Evolutionary conservation across 2,797 vertebrate species (phyloP), one percentile per base, ranked within the genome.

Genomic region (Ara ararauna): DNA sequence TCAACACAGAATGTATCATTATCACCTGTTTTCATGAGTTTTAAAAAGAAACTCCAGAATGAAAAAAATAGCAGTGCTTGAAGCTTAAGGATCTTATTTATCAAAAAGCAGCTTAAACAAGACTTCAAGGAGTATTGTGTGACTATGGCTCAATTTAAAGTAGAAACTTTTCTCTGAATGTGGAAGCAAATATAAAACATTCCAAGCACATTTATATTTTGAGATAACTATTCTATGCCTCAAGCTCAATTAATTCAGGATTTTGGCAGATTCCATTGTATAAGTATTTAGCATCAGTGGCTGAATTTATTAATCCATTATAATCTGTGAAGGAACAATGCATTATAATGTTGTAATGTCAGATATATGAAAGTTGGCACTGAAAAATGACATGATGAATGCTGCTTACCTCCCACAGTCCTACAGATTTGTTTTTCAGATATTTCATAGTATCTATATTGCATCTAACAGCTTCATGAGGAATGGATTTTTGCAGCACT

Each of bases 291-390:
- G 8, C 54, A 89, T 85, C 36, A 44, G 42, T 54, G 21, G 14
- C 19, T 74, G 53, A 89, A 89, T 89, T 92, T 94, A 87, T 93
- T 78, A 93, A 88, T 90, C 66, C 24, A 58, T 92, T 95, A 93
- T 92, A 38, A 81, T 81, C 66, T 90, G 30, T 64, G 68, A 90
- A 82, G 42, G 20, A 79, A 61, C 66, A 93, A 89, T 93, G 85
- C 94, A 85, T 54, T 32, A 93, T 78, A 76, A 30, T 70, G 61
- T 29, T 21, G 68, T 90, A 76, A 83, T 74, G 94, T 92, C 45
- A 91, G 66, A 53, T 72, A 70, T 60, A 73, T 50, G 77, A 62
- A 90, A 77, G 5, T 3, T 92, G 71, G 21, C 30, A 66, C 26
- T 82, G 67, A 82, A 92, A 83, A 93, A 80, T 71, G 9, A 51